phyloP scores from a whole-genome alignment of 1,140 invertebrate genomes.

The Drosophila sechellia region DNA sequence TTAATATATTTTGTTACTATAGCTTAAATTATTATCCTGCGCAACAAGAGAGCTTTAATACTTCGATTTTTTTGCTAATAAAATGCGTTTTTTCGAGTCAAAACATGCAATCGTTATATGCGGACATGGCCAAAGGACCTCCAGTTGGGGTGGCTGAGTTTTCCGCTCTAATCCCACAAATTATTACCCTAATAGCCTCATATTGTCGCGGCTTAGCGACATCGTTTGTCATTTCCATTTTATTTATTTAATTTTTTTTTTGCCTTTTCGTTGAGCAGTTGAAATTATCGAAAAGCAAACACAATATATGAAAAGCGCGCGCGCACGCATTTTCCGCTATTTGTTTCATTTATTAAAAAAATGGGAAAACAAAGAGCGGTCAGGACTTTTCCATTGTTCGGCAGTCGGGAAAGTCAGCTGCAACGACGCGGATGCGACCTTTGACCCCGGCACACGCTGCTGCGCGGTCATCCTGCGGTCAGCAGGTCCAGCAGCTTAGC shows the following conservation, averaged over 20 bases:
- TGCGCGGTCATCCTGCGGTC: slow-evolving; percentile 62
- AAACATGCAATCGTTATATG: background rate
- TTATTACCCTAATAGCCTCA: slow-evolving; percentile 75
- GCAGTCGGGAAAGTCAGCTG: slow-evolving; percentile 56
- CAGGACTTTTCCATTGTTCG: slow-evolving; percentile 36
- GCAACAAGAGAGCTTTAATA: no score
- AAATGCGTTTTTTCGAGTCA: background rate
- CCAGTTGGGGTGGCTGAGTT: slow-evolving; percentile 15
- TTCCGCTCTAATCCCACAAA: slow-evolving; percentile 67
- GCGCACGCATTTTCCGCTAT: slow-evolving; percentile 30
- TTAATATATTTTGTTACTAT: no score
- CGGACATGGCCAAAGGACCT: background rate
- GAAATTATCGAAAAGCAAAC: slow-evolving; percentile 72
- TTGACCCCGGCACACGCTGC: slow-evolving; percentile 48
- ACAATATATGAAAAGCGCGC: slow-evolving; percentile 66
- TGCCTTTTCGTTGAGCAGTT: slow-evolving; percentile 23
- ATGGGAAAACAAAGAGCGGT: slow-evolving; percentile 11
- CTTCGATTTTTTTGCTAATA: background rate
- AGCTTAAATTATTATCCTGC: no score
- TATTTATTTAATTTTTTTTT: slow-evolving; percentile 1
- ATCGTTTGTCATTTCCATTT: slow-evolving; percentile 52
- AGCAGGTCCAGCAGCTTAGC: slow-evolving; percentile 54
- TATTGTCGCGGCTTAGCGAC: slow-evolving; percentile 78
- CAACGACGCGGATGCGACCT: slow-evolving; percentile 31
- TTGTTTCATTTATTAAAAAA: slow-evolving; percentile 73